phyloP scores from a whole-genome alignment of 2,797 vertebrate genomes.

The Lemur catta region DNA sequence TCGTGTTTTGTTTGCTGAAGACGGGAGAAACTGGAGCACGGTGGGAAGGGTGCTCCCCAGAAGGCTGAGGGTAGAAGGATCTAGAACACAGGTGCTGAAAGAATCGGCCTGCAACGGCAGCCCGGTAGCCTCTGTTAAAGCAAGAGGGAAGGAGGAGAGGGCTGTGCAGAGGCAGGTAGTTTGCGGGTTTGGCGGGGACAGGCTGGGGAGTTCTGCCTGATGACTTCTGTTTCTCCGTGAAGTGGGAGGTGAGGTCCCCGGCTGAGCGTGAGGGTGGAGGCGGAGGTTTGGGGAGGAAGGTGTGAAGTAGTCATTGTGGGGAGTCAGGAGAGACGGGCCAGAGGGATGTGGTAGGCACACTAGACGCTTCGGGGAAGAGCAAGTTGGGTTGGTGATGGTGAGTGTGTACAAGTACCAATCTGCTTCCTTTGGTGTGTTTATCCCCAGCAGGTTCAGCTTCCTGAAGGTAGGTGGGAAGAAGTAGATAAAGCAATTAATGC shows the following conservation, averaged over 20 bases:
- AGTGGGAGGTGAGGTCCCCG: constrained; percentile 52
- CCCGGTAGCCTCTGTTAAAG: background rate
- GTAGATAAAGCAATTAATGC: background rate
- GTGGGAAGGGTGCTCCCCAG: background rate
- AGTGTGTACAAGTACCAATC: background rate
- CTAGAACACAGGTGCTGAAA: background rate
- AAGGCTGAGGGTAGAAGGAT: background rate
- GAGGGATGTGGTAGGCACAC: background rate
- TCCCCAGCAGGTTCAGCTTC: background rate
- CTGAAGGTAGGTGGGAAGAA: background rate
- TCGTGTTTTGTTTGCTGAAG: background rate
- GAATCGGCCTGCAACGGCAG: fast-evolving
- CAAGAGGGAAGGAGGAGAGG: background rate
- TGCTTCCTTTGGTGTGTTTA: background rate
- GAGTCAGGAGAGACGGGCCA: background rate
- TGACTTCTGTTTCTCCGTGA: constrained; percentile 8
- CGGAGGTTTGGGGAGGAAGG: constrained; percentile 27
- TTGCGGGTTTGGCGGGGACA: background rate
- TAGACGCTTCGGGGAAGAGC: constrained; percentile 6
- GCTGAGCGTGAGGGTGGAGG: background rate
- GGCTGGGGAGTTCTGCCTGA: background rate
- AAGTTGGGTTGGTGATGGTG: background rate
- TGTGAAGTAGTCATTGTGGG: background rate
- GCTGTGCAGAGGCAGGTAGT: background rate
- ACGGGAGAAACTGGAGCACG: background rate